Evolutionary conservation across 2,888 invertebrate genomes (phyloP), one percentile per base, ranked within the genome.

Genomic region (Eutolmus rufibarbis): DNA sequence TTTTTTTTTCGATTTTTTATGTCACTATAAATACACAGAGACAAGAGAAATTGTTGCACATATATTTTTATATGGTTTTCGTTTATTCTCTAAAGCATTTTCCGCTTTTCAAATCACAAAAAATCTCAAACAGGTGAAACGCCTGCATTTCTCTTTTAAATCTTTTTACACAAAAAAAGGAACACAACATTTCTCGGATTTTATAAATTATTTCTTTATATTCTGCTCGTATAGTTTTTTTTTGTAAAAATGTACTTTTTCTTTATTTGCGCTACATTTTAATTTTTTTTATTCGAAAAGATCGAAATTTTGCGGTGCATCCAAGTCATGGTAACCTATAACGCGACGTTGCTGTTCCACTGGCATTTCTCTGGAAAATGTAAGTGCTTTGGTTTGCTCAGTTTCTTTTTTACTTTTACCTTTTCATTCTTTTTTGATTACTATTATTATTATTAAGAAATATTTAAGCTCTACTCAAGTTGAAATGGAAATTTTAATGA

Each of bases 291-390:
- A 92, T 89, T 92, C 92, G 93, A 96, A 96, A 92, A 96, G 94
- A 92, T 97, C 96, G 92, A 95, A 94, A 94, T 94, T 95, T 92
- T 96, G 96, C 93, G 96, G 96, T 93, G 96, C 96, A 94, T 97
- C 97, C 94, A 97, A 95, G 94, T 97, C 97, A 94, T 96, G 95
- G 95, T 97, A 97, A 93, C 96, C 96, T 93, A 97, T 94, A 93
- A 97, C 94, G 93, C 96, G 95, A 93, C 97, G 95, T 93, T 95
- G 94, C 91, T 95, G 94, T 92, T 95, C 95, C 94, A 94, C 93
- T 92, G 94, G 94, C 92, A 94, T 93, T 90, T 92, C 92, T 94
- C 95, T 95, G 95, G 90, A 95, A 95, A 92, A 92, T 91, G 90
- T 57, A 84, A 84, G 66, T 84, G 66, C 82, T 84, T 82, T 84